phyloP scores from a whole-genome alignment of 2,888 invertebrate genomes.

The Eupithecia exiguata region DNA sequence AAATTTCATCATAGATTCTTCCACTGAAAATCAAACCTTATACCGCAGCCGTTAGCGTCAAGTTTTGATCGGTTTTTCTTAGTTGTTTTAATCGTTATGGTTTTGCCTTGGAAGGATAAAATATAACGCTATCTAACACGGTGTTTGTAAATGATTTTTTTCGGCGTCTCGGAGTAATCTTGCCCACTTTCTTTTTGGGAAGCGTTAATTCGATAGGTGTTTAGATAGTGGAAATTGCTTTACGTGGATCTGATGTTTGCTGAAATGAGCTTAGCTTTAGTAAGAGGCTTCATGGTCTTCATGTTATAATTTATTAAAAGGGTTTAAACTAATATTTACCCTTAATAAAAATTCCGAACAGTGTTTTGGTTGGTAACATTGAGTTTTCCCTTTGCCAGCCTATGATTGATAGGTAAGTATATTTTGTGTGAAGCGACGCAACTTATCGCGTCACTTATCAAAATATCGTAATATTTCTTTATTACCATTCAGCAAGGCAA shows the following conservation, averaged over 20 bases:
- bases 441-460: slow-evolving; percentile 56
- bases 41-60: slow-evolving; percentile 39
- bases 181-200: slow-evolving; percentile 48
- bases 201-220: slow-evolving; percentile 43
- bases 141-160: slow-evolving; percentile 69
- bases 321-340: not conserved
- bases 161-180: slow-evolving; percentile 55
- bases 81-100: slow-evolving; percentile 52
- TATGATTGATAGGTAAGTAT: slow-evolving; percentile 49
- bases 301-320: not conserved
- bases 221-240: slow-evolving; percentile 49
- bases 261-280: slow-evolving; percentile 47
- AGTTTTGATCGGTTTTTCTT: slow-evolving; percentile 47
- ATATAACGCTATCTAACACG: slow-evolving; percentile 59
- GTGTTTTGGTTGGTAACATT: not conserved
- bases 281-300: slow-evolving; percentile 45
- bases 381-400: not conserved
- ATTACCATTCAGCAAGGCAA: slow-evolving; percentile 71
- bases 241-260: slow-evolving; percentile 48
- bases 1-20: slow-evolving; percentile 73
- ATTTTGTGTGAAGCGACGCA: slow-evolving; percentile 47
- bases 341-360: not conserved
- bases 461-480: slow-evolving; percentile 66
- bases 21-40: slow-evolving; percentile 60
- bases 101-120: slow-evolving; percentile 50